A percentile compares a stretch with the other conserved stretches of the same genome.
Evolutionary conservation across 2,113 vertebrate genomes (phyloP).

Genomic region (Indicator indicator): DNA sequence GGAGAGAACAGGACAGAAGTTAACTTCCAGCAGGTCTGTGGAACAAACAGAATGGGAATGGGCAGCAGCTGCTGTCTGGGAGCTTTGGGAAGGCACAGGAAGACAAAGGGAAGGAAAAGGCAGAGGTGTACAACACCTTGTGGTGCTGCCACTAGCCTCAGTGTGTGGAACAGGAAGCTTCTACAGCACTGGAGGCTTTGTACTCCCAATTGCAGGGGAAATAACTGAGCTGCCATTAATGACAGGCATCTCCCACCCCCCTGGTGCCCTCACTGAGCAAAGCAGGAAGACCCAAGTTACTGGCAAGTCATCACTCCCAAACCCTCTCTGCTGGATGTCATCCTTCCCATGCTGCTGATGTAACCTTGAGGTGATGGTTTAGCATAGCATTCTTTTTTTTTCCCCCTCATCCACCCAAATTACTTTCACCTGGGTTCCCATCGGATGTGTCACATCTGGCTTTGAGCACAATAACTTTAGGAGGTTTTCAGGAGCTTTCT

Average conservation of each 20-base stretch:
- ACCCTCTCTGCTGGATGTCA: neutral
- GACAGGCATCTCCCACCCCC: neutral
- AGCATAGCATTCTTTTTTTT: neutral
- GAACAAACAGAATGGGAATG: neutral
- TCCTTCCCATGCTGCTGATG: neutral
- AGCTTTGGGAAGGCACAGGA: neutral
- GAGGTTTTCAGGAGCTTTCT: neutral
- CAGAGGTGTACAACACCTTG: rapidly evolving
- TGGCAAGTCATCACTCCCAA: neutral
- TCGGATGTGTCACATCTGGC: neutral
- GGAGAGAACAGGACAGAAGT: neutral
- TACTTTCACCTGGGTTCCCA: neutral
- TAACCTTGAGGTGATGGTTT: neutral
- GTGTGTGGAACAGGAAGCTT: neutral
- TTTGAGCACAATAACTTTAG: neutral
- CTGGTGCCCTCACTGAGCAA: neutral
- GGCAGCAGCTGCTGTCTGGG: neutral
- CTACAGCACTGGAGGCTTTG: neutral
- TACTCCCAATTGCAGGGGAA: neutral
- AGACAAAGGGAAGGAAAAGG: neutral
- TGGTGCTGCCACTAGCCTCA: neutral
- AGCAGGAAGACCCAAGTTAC: neutral
- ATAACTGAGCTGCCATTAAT: neutral
- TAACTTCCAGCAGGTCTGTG: neutral
- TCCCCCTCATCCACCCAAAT: neutral